A percentile compares a stretch with the other conserved stretches of the same genome.
These are phyloP conservation scores for Patella ulyssiponensis DNA, from an alignment of 2,888 invertebrate species.

Conservation along the genomic window DNA sequence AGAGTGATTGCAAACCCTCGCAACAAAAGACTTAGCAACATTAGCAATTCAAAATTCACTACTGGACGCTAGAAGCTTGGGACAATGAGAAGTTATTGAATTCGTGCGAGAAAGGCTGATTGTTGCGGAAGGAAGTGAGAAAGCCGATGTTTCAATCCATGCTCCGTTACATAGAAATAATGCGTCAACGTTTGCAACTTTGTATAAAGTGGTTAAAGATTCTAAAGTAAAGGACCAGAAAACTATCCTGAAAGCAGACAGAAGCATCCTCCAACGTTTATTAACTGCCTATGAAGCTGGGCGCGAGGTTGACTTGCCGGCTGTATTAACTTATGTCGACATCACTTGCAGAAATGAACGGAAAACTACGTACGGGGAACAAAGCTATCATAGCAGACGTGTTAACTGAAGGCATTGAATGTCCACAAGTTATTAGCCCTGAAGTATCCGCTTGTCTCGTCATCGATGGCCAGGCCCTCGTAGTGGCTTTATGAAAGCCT, in stretches of 20 bases:
- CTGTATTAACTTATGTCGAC: neutral
- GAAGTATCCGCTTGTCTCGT: neutral
- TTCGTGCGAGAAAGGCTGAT: neutral
- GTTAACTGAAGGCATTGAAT: constrained; percentile 1
- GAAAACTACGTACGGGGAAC: neutral
- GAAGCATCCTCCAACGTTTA: neutral
- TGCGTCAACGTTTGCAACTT: neutral
- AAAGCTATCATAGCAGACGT: neutral
- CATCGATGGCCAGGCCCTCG: neutral
- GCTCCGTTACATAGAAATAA: neutral
- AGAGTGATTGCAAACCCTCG: neutral
- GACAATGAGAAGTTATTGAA: neutral
- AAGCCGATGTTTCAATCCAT: neutral
- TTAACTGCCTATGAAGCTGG: neutral
- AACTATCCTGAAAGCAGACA: neutral
- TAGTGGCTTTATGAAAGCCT: neutral
- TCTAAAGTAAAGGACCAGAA: neutral
- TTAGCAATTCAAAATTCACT: neutral
- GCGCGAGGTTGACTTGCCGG: neutral
- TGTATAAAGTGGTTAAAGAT: neutral
- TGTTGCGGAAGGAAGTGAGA: neutral
- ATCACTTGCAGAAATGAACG: neutral
- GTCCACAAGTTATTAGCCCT: neutral
- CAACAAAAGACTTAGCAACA: neutral
- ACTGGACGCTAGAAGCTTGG: neutral